phyloP scores from a whole-genome alignment of 2,113 vertebrate genomes.

The Plecturocebus donacophilus region DNA sequence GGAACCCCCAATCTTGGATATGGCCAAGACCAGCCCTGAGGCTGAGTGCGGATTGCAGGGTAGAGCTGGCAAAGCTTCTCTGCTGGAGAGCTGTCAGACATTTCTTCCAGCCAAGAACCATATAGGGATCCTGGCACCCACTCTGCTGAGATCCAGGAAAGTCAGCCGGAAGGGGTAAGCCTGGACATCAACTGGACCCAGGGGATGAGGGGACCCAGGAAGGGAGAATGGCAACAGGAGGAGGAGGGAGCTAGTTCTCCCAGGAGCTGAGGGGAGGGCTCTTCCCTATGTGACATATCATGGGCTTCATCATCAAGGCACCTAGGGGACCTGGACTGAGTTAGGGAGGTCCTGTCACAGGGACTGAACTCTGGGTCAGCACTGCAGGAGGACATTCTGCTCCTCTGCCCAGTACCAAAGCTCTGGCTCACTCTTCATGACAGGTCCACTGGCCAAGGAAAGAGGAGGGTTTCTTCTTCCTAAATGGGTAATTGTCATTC shows the following conservation, averaged over 20 bases:
- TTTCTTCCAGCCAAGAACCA: not conserved
- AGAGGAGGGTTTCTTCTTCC: not conserved
- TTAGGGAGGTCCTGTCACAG: not conserved
- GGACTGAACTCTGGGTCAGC: not conserved
- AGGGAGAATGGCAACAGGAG: not conserved
- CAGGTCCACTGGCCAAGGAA: not conserved
- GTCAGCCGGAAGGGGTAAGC: not conserved
- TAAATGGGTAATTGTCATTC: not conserved
- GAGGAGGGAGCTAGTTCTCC: not conserved
- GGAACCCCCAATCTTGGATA: not conserved
- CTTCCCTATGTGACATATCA: not conserved
- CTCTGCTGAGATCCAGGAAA: not conserved
- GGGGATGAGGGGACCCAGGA: not conserved
- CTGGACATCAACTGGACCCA: not conserved
- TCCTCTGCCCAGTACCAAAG: not conserved
- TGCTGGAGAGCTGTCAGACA: not conserved
- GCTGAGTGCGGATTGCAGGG: not conserved
- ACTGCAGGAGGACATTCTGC: not conserved
- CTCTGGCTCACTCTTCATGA: not conserved
- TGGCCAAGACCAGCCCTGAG: not conserved
- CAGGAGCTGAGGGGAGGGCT: not conserved
- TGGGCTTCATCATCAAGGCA: not conserved
- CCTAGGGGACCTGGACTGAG: not conserved
- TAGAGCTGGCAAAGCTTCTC: not conserved
- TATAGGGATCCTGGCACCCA: not conserved